phyloP scores from a whole-genome alignment of 2,113 vertebrate genomes.

The Lynx canadensis region DNA sequence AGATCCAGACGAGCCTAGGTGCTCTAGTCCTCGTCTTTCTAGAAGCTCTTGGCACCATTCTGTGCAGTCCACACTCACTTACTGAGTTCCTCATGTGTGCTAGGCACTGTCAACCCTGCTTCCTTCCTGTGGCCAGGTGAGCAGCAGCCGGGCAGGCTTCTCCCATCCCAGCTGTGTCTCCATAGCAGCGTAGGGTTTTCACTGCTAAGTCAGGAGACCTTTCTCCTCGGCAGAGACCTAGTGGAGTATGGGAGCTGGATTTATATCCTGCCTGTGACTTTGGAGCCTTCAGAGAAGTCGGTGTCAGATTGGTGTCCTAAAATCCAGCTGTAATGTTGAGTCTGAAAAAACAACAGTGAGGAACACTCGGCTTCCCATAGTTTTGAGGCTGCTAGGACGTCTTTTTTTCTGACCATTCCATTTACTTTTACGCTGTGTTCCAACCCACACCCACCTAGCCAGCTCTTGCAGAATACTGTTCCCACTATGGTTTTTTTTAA shows the following conservation, averaged over 20 bases:
- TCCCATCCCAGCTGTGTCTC: background rate
- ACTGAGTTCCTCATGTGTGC: background rate
- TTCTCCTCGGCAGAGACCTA: background rate
- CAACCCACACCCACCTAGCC: no score
- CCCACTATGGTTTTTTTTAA: background rate
- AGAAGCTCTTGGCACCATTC: background rate
- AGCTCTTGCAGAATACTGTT: background rate
- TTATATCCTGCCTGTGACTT: background rate
- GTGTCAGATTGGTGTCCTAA: background rate
- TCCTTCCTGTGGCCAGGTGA: background rate
- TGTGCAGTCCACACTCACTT: background rate
- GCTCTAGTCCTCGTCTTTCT: background rate
- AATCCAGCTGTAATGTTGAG: background rate
- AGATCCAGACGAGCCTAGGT: fast-evolving
- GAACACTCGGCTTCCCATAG: background rate
- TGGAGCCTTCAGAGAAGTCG: background rate
- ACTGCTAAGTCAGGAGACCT: background rate
- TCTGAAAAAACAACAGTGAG: background rate
- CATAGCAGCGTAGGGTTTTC: background rate
- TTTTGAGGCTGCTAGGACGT: background rate
- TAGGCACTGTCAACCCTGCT: background rate
- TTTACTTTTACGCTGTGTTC: background rate
- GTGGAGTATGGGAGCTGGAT: background rate
- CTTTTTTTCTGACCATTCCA: background rate
- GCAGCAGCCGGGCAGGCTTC: background rate